Base-by-base conservation (phyloP, 2,888 invertebrate species). In the Apodemia duryi region DNA sequence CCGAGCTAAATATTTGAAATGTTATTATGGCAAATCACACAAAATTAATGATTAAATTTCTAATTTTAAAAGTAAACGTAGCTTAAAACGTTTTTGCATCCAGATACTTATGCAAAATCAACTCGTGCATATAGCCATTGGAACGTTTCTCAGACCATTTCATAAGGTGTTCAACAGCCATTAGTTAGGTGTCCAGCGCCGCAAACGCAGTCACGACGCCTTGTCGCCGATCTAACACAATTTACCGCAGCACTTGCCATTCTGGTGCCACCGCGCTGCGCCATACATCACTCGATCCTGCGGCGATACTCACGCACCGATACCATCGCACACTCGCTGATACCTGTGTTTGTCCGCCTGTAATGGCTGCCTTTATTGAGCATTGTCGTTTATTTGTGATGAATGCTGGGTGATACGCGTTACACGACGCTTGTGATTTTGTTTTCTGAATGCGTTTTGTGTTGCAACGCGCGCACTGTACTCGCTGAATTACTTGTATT, bases 241-340 rank as follows among this genome's bases (percentile, higher is more conserved):
- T 66, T 61, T 64, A 64, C 66, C 62, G 43, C 43, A 66, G 57
- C 69, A 65, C 66, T 68, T 64, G 68, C 66, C 67, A 64, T 67
- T 69, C 64, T 61, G 62, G 63, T 64, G 35, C 52, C 67, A 52
- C 68, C 69, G 66, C 67, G 52, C 66, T 65, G 66, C 68, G 66
- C 67, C 68, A 69, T 69, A 71, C 66, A 69, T 71, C 71, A 70
- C 65, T 66, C 63, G 66, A 70, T 66, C 65, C 65, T 60, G 64
- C 67, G 68, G 65, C 68, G 63, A 67, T 70, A 71, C 69, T 69
- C 68, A 68, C 66, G 66, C 63, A 66, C 63, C 63, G 71, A 73
- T 73, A 71, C 35, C 46, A 70, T 68, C 70, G 66, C 49, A n/a
- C 21, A 46, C 13, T 46, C 46, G 46, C 49, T 21, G 49, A 51